Evolutionary conservation across 2,888 invertebrate genomes (phyloP).

Genomic region (Tenthredo livida): DNA sequence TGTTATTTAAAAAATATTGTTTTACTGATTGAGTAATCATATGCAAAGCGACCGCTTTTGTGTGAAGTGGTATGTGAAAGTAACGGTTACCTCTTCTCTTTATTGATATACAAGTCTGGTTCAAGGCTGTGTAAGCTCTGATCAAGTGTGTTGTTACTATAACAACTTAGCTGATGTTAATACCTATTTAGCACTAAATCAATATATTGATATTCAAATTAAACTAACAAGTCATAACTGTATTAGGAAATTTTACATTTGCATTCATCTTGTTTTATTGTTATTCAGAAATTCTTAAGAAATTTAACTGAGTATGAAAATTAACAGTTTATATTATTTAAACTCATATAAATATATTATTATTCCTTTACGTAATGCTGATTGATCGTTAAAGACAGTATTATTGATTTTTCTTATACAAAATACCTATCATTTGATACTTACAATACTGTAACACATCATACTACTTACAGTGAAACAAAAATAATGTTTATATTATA

Average conservation of each 20-base stretch:
- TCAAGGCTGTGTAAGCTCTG: slow-evolving; percentile 39
- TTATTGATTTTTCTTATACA: background rate
- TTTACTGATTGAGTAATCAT: slow-evolving; percentile 27
- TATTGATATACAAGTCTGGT: slow-evolving; percentile 47
- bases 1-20: slow-evolving; percentile 28
- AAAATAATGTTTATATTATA: background rate
- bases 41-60: slow-evolving; percentile 26
- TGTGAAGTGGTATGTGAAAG: slow-evolving; percentile 46
- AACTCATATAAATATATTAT: background rate
- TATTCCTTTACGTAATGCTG: background rate
- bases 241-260: background rate
- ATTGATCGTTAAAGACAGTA: background rate
- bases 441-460: background rate
- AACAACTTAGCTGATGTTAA: background rate
- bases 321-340: background rate
- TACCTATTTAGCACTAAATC: background rate
- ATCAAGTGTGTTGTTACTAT: slow-evolving; percentile 25
- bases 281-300: background rate
- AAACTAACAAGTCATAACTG: background rate
- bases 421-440: background rate
- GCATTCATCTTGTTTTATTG: background rate
- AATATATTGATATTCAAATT: slow-evolving; percentile 11
- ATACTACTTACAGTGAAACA: background rate
- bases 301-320: background rate
- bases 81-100: slow-evolving; percentile 47